Conservation (phyloP, 2,888 invertebrate species). For the Eupeodes luniger region DNA sequence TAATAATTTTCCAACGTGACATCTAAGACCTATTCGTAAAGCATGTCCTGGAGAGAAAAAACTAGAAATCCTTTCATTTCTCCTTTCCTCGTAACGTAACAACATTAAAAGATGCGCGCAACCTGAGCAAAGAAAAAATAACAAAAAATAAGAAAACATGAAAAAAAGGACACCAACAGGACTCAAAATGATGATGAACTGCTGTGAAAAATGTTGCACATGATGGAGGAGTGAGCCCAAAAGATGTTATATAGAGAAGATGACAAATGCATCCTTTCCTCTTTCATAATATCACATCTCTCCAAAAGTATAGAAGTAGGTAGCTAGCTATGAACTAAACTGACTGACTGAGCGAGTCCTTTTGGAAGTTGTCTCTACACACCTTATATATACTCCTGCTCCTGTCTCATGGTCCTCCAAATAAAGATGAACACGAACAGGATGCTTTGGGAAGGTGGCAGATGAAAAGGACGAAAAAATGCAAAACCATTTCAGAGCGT, state of each 20-base stretch:
- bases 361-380: conserved; percentile 61
- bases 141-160: not conserved
- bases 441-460: conserved; percentile 33
- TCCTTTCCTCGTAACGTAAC: conserved; percentile 19
- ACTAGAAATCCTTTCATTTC: conserved; percentile 1
- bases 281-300: not conserved
- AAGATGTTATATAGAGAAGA: conserved; percentile 51
- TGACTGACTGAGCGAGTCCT: conserved; percentile 46
- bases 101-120: conserved; percentile 31
- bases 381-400: conserved; percentile 60
- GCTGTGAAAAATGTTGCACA: conserved; percentile 59
- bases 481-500: conserved; percentile 61
- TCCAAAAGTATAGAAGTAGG: not conserved
- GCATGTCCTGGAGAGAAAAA: conserved; percentile 31
- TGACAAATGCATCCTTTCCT: conserved; percentile 62
- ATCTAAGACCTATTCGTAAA: conserved; percentile 47
- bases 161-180: conserved; percentile 11
- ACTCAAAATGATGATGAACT: conserved; percentile 72
- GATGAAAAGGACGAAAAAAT: conserved; percentile 42
- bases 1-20: conserved; percentile 54
- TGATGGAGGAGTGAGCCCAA: conserved; percentile 25
- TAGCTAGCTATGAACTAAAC: conserved; percentile 3
- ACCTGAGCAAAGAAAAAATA: not conserved
- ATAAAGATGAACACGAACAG: not conserved
- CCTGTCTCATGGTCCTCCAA: conserved; percentile 24